These are phyloP conservation scores for Falco rusticolus DNA, from an alignment of 2,797 vertebrate genomes.

Conservation along the genomic window DNA sequence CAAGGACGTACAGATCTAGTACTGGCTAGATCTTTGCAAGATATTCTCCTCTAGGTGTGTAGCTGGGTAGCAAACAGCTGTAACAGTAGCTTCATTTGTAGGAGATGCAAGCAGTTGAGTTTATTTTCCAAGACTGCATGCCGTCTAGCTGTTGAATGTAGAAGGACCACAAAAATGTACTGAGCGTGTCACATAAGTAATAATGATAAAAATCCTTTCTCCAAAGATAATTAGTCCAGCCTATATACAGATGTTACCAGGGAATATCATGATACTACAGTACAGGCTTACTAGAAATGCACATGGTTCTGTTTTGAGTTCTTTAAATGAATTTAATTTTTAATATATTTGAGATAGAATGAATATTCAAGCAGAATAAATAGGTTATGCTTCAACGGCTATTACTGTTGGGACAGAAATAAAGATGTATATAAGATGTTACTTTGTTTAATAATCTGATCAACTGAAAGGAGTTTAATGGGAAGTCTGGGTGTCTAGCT, in stretches of 20 bases:
- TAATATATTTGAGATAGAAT: neutral
- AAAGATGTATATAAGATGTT: fast-evolving
- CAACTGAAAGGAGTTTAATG: neutral
- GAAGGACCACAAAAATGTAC: neutral
- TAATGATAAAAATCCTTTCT: neutral
- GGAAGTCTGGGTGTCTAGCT: neutral
- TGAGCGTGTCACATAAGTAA: neutral
- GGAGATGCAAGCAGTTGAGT: neutral
- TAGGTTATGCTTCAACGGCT: neutral
- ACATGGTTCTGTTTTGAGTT: neutral
- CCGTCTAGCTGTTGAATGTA: neutral
- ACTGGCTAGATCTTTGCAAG: neutral
- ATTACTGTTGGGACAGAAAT: neutral
- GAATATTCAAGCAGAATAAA: neutral
- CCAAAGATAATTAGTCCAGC: fast-evolving
- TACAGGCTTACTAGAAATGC: neutral
- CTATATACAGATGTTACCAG: neutral
- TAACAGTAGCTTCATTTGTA: neutral
- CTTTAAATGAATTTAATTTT: neutral
- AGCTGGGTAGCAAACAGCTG: neutral
- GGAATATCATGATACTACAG: neutral
- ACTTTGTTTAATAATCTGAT: neutral
- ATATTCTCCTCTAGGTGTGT: neutral
- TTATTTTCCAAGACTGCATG: neutral
- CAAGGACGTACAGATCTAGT: neutral